phyloP scores from a whole-genome alignment of 2,113 vertebrate genomes.

The Corvus cornix region DNA sequence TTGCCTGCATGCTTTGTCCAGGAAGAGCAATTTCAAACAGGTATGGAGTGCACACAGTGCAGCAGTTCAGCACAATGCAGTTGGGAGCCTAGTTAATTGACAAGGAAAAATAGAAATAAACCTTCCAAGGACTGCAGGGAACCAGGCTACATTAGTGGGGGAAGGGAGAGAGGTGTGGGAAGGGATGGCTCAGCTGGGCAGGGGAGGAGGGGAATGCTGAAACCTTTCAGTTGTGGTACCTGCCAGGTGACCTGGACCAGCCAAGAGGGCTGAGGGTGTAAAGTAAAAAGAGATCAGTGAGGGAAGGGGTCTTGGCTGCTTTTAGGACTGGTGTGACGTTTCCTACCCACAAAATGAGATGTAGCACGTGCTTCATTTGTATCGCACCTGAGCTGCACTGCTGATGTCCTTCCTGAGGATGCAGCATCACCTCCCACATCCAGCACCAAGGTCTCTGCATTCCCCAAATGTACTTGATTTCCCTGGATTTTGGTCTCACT shows the following conservation, averaged over 20 bases:
- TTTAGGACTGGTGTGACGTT: background rate
- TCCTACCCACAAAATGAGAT: background rate
- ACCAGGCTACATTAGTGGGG: background rate
- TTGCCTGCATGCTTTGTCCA: background rate
- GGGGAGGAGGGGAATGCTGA: background rate
- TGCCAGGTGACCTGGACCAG: background rate
- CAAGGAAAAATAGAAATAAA: constrained; percentile 16
- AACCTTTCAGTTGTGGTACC: background rate
- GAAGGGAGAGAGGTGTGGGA: background rate
- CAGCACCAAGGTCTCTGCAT: background rate
- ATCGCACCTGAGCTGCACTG: background rate
- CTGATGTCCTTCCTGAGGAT: background rate
- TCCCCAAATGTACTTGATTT: background rate
- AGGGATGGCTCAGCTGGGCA: background rate
- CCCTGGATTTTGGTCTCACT: background rate
- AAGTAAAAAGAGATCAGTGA: background rate
- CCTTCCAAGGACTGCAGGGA: background rate
- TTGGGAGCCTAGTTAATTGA: background rate
- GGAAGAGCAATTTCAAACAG: background rate
- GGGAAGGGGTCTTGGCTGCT: background rate
- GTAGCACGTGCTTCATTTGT: background rate
- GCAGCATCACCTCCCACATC: background rate
- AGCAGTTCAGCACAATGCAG: background rate
- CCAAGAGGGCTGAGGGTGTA: background rate
- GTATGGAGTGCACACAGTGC: background rate